phyloP scores from a whole-genome alignment of 1,140 invertebrate genomes.

The Antheraea mylitta region DNA sequence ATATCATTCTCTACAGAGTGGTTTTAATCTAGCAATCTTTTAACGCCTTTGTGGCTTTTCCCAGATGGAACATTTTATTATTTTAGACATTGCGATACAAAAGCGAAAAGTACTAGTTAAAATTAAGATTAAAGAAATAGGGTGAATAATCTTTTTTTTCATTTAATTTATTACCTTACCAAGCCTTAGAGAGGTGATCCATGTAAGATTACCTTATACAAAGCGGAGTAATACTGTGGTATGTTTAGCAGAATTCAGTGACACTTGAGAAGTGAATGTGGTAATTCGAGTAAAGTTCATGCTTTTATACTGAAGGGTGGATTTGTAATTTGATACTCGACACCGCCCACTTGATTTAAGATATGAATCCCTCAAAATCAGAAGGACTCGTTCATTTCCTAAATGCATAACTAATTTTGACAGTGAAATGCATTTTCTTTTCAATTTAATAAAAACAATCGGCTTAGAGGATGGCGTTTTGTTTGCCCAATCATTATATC shows the following conservation, averaged over 20 bases:
- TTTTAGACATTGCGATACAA: too few species aligned
- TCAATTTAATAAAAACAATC: conserved; percentile 6
- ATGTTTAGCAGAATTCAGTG: conserved; percentile 11
- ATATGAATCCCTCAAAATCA: conserved; percentile 34
- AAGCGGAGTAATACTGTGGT: not conserved
- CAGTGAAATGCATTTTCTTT: conserved; percentile 39
- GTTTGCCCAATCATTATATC: conserved; percentile 14
- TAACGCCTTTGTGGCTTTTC: too few species aligned
- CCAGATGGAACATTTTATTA: too few species aligned
- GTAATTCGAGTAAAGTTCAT: conserved; percentile 54
- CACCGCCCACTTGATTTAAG: conserved; percentile 47
- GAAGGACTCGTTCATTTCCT: conserved; percentile 63
- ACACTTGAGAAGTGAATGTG: conserved; percentile 42
- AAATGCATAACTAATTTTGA: conserved; percentile 44
- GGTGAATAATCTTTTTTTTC: not conserved
- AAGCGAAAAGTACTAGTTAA: too few species aligned
- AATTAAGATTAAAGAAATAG: not conserved
- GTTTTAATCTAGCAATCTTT: too few species aligned
- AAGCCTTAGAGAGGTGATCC: not conserved
- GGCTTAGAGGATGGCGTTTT: not conserved
- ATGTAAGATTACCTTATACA: not conserved
- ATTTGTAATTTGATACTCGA: conserved; percentile 58
- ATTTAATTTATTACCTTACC: not conserved
- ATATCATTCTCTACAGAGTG: too few species aligned
- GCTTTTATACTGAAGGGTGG: conserved; percentile 70